phyloP scores from a whole-genome alignment of 2,888 invertebrate genomes.

The Diarsia rubi region DNA sequence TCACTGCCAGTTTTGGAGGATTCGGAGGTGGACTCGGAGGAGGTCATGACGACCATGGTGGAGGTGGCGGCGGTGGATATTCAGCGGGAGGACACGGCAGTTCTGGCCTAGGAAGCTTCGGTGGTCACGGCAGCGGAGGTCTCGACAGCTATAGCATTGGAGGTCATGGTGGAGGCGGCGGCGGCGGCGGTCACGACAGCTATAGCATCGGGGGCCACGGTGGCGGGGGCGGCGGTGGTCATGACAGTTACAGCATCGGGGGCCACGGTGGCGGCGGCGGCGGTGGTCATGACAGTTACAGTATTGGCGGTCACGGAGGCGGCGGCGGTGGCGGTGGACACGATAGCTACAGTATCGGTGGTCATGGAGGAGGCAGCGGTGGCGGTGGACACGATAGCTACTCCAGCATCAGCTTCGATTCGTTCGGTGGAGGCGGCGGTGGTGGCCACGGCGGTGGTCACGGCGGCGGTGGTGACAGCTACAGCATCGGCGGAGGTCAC shows the following conservation, averaged over 20 bases:
- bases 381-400: constrained; percentile 61
- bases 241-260: constrained; percentile 33
- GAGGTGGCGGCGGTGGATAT: constrained; percentile 66
- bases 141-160: constrained; percentile 69
- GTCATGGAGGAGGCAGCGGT: constrained; percentile 57
- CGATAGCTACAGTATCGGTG: constrained; percentile 17
- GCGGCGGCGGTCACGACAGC: constrained; percentile 58
- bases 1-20: constrained; percentile 65
- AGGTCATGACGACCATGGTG: constrained; percentile 69
- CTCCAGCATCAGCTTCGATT: constrained; percentile 33
- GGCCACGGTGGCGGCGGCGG: constrained; percentile 62
- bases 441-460: constrained; percentile 64
- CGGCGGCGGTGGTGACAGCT: constrained; percentile 52
- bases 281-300: background rate
- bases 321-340: constrained; percentile 21
- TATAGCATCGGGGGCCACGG: constrained; percentile 61
- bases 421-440: constrained; percentile 58
- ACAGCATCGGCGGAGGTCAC: constrained; percentile 56
- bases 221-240: constrained; percentile 61
- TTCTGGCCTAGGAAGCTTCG: constrained; percentile 65
- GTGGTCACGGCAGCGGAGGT: constrained; percentile 65
- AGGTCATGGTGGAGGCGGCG: constrained; percentile 64
- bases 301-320: background rate
- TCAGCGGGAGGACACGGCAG: constrained; percentile 63
- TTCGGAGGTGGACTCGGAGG: constrained; percentile 68